Evolutionary conservation across 2,797 vertebrate genomes (phyloP).

Genomic region (Natrix natrix): DNA sequence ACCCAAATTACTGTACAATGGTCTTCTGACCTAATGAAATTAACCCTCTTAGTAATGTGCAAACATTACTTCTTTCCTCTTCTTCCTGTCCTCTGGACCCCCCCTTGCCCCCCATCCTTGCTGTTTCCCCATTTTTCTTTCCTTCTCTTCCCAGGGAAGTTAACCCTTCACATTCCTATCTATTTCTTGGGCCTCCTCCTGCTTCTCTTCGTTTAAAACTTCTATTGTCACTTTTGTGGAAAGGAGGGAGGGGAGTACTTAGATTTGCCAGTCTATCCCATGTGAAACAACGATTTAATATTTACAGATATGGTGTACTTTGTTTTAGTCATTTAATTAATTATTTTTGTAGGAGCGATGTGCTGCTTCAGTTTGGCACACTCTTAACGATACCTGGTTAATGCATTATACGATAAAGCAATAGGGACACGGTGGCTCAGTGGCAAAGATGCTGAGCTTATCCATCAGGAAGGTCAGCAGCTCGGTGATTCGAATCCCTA

Average conservation of each 20-base stretch:
- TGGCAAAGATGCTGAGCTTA: too few species aligned
- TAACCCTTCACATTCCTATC: not conserved
- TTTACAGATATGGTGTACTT: not conserved
- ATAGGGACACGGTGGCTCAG: not conserved
- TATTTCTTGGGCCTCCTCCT: not conserved
- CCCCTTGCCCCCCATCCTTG: not conserved
- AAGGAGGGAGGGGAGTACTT: not conserved
- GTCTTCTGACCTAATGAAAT: not conserved
- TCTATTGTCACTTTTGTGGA: not conserved
- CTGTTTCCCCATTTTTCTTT: not conserved
- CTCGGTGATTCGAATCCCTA: too few species aligned
- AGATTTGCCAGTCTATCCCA: not conserved
- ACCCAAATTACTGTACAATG: not conserved
- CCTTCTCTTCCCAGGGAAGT: not conserved
- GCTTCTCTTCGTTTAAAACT: not conserved
- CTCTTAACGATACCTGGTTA: not conserved
- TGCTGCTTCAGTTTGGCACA: not conserved
- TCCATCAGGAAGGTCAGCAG: too few species aligned
- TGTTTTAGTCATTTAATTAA: not conserved
- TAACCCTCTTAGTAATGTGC: not conserved
- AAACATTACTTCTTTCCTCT: not conserved
- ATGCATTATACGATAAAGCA: not conserved
- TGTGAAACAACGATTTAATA: not conserved
- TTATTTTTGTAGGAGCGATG: not conserved
- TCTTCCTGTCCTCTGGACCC: not conserved